Conservation (phyloP, 2,888 invertebrate genomes). For the Chalcis sispes region DNA sequence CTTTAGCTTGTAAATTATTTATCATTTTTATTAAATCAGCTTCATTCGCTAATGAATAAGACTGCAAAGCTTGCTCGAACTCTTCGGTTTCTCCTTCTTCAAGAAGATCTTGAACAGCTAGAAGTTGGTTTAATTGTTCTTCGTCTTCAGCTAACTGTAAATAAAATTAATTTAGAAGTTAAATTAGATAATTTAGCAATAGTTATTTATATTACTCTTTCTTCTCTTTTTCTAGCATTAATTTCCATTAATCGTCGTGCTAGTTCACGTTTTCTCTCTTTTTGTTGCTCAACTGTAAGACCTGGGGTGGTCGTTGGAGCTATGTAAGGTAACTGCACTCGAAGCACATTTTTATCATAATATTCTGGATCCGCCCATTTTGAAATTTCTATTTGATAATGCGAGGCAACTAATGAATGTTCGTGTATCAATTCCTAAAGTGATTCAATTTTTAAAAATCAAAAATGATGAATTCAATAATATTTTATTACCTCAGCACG, state of each 20-base stretch:
- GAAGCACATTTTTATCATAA: slow-evolving; percentile 88
- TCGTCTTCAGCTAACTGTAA: slow-evolving; percentile 88
- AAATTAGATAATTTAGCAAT: neutral
- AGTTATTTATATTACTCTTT: slow-evolving; percentile 78
- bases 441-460: slow-evolving; percentile 2
- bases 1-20: slow-evolving; percentile 82
- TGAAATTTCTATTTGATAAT: slow-evolving; percentile 87
- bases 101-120: slow-evolving; percentile 85
- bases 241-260: slow-evolving; percentile 91
- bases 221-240: slow-evolving; percentile 91
- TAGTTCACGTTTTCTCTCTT: slow-evolving; percentile 90
- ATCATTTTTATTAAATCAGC: slow-evolving; percentile 89
- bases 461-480: neutral
- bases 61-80: slow-evolving; percentile 84
- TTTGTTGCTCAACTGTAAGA: slow-evolving; percentile 88
- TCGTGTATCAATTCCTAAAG: slow-evolving; percentile 86
- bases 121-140: slow-evolving; percentile 87
- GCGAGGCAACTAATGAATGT: slow-evolving; percentile 86
- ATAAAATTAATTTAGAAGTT: neutral
- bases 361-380: slow-evolving; percentile 90
- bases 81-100: slow-evolving; percentile 87
- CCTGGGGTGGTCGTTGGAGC: slow-evolving; percentile 80
- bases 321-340: slow-evolving; percentile 91
- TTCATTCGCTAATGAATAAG: slow-evolving; percentile 85
- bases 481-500: slow-evolving; percentile 82